Base-by-base conservation (phyloP, 2,888 invertebrate genomes). In the Xylota sylvarum region DNA sequence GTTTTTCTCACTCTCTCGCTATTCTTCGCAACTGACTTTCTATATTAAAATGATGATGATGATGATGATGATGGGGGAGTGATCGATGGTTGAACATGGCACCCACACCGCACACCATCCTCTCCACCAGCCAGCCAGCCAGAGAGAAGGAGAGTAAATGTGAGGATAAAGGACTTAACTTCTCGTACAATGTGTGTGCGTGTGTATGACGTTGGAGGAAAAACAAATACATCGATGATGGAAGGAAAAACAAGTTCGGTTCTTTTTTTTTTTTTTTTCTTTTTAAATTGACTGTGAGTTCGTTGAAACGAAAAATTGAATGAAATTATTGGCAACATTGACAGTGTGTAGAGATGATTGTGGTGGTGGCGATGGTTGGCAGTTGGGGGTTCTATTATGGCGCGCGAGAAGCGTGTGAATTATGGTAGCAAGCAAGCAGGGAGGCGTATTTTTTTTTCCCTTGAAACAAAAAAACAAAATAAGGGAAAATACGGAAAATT, bases 301-400 rank as follows among this genome's bases (percentile, higher is more conserved):
- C 77, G 82, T 72, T 82, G 86, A 86, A 69, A 86, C 82, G 86
- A 73, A 86, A 86, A 86, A 82, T 82, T 86, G 82, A 86, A 82
- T 86, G 77, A 86, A 86, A 86, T 86, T 82, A 86, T 86, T 86
- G 86, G 82, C 86, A 86, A 86, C 82, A 86, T 86, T 86, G 86
- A 78, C 86, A 82, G 67, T 78, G 77, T 85, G 77, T 69, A 70
- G 81, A 60, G 60, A 62, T 35, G 74, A 70, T 50, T 64, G 43
- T 35, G 62, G 58, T 55, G 56, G 60, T 30, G 48, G 37, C 23
- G 27, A 19, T 14, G 60, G 67, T 52, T 46, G 32, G 35, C n/a
- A 48, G 48, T 64, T 58, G 23, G 23, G 48, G 50, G 32, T 37
- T 56, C 35, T 58, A 52, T 70, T 64, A 64, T 40, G n/a, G 10